Evolutionary conservation across 2,888 invertebrate genomes (phyloP), one percentile per base, ranked within the genome.

Genomic region (Latrodectus elegans): DNA sequence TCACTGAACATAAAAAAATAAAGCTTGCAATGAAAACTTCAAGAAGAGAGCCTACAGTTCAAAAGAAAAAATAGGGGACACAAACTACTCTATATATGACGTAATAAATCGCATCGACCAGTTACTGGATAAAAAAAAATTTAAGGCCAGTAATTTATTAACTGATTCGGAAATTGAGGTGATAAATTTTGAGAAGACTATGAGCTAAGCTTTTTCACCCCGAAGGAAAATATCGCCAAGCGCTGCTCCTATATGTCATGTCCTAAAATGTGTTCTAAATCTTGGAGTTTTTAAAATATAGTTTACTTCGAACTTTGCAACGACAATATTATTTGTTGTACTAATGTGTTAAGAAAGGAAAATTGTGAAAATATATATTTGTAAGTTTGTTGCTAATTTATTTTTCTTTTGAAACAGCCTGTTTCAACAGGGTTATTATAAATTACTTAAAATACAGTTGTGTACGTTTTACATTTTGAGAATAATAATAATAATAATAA

Each of bases 151-250:
- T 79, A 79, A 79, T 79, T 79, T 79, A 79, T 79, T 79, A 79
- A 79, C 70, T 79, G 70, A 79, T 79, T 79, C 79, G 79, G 79
- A 79, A 79, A 79, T 79, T 79, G 79, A 79, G 70, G 53, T 70
- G 71, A 79, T 79, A 79, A 79, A 79, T 79, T 79, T 70, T 12
- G 71, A 14, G 52, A 22, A 9, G 38, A 65, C 71, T 60, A n/a
- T 9, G 22, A 60, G 55, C 55, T 38, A 71, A 26, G 8, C 53
- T 17, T 53, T 70, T 60, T 79, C 70, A 60, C n/a, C 67, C 55
- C n/a, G 17, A 71, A 55, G 55, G 79, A 38, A 60, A 71, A 55
- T 68, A 49, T 79, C 79, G 52, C 79, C 79, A 79, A 79, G 53
- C 70, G 38, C 38, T 79, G 60, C n/a, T 38, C 38, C 55, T 53